These are phyloP conservation scores for Anthophora plumipes DNA, from an alignment of 2,888 invertebrate species.

Conservation along the genomic window DNA sequence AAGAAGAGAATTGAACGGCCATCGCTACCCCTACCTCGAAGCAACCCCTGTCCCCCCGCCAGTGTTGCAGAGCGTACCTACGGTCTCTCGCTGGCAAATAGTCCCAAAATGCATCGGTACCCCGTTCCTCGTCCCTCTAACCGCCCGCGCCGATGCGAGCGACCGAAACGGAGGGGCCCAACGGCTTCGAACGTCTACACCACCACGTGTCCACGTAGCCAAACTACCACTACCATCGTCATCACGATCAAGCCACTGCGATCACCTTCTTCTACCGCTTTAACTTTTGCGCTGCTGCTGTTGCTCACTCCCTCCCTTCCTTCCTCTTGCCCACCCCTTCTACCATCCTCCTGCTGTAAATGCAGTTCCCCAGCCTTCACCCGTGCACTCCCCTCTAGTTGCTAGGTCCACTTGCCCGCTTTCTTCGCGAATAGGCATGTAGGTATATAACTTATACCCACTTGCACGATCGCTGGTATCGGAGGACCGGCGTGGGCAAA, in stretches of 20 bases:
- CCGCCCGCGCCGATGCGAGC: constrained; percentile 56
- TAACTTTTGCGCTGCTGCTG: constrained; percentile 46
- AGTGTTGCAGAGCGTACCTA: constrained; percentile 53
- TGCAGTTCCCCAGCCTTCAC: constrained; percentile 50
- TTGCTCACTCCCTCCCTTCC: constrained; percentile 25
- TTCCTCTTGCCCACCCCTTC: constrained; percentile 33
- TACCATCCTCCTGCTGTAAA: constrained; percentile 8
- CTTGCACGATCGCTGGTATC: constrained; percentile 58
- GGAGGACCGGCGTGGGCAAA: constrained; percentile 66
- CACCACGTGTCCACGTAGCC: constrained; percentile 43
- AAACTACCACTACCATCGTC: constrained; percentile 50
- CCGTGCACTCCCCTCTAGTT: constrained; percentile 78
- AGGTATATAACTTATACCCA: constrained; percentile 60
- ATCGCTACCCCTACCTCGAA: constrained; percentile 39
- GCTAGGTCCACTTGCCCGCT: constrained; percentile 82
- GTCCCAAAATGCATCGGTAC: constrained; percentile 83
- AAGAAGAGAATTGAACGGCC: constrained; percentile 24
- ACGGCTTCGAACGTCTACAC: constrained; percentile 65
- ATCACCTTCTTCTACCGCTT: constrained; percentile 56
- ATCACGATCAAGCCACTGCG: constrained; percentile 35
- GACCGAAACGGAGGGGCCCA: constrained; percentile 56
- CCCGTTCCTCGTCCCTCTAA: constrained; percentile 74
- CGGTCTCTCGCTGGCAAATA: constrained; percentile 76
- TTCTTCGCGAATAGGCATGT: constrained; percentile 76
- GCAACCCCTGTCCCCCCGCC: constrained; percentile 56